Conservation (phyloP, 2,888 invertebrate species). For the Callosobruchus maculatus region DNA sequence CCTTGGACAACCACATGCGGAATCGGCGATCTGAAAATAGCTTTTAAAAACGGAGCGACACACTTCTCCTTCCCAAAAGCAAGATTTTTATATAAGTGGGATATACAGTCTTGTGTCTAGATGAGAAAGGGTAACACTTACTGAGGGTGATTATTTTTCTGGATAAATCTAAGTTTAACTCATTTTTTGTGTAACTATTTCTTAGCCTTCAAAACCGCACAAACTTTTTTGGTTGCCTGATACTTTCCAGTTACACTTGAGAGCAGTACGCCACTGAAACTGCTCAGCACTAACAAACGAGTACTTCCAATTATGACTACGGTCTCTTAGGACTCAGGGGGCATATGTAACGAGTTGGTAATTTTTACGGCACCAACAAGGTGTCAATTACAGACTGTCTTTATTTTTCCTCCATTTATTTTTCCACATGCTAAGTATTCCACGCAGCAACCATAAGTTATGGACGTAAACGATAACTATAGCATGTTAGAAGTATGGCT, state of each 20-base stretch:
- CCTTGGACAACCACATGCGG: too few relatives aligned
- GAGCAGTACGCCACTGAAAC: conserved; percentile 13
- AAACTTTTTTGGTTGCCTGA: too few relatives aligned
- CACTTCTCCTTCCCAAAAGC: too few relatives aligned
- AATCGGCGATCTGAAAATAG: too few relatives aligned
- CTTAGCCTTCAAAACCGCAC: too few relatives aligned
- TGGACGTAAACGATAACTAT: neutral
- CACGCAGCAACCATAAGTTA: neutral
- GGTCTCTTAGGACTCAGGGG: conserved; percentile 21
- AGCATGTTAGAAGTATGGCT: neutral
- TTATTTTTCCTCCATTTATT: conserved; percentile 13
- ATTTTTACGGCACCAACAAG: conserved; percentile 23
- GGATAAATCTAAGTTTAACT: too few relatives aligned
- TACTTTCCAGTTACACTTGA: neutral
- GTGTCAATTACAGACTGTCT: conserved; percentile 23
- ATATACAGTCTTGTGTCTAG: too few relatives aligned
- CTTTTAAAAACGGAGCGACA: too few relatives aligned
- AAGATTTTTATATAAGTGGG: too few relatives aligned
- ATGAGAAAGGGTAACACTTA: too few relatives aligned
- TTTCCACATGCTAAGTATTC: neutral
- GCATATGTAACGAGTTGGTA: conserved; percentile 25
- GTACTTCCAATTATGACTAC: conserved; percentile 25
- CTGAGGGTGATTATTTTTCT: too few relatives aligned
- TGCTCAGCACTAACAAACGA: conserved; percentile 16
- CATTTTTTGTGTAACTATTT: too few relatives aligned